phyloP scores from a whole-genome alignment of 2,113 vertebrate species.

The Petrocephalus microphthalmus region DNA sequence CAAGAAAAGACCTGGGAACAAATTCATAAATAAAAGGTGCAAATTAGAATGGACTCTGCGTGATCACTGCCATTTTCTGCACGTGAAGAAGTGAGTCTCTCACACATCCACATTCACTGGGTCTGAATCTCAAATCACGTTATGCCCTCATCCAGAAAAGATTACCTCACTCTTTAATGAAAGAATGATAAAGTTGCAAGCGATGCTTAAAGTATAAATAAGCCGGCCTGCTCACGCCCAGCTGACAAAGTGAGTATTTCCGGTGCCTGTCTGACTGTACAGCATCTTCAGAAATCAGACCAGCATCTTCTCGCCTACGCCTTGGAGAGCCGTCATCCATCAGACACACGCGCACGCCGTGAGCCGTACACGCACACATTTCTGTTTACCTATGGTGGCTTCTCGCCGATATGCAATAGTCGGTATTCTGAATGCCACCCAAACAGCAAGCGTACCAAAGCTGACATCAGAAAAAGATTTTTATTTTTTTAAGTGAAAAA shows the following conservation, averaged over 20 bases:
- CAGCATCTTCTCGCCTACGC: neutral
- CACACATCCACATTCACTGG: neutral
- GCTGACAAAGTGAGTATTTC: neutral
- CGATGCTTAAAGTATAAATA: neutral
- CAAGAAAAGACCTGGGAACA: neutral
- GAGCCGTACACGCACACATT: neutral
- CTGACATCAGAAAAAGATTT: neutral
- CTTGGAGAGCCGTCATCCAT: neutral
- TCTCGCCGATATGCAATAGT: neutral
- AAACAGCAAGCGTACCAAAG: neutral
- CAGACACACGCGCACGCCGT: neutral
- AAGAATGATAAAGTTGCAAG: neutral
- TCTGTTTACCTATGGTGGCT: neutral
- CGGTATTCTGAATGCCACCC: neutral
- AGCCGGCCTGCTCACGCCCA: neutral
- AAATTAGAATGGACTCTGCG: neutral
- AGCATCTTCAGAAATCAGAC: slow-evolving; percentile 11
- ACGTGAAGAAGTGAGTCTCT: neutral
- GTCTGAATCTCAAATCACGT: neutral
- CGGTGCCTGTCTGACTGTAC: neutral
- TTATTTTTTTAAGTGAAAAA: neutral
- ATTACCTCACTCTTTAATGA: neutral
- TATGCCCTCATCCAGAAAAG: neutral
- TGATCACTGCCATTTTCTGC: neutral
- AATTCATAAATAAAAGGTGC: slow-evolving; percentile 10